These are phyloP conservation scores for Bradypus variegatus DNA, from an alignment of 2,797 vertebrate species.

Conservation along the genomic window DNA sequence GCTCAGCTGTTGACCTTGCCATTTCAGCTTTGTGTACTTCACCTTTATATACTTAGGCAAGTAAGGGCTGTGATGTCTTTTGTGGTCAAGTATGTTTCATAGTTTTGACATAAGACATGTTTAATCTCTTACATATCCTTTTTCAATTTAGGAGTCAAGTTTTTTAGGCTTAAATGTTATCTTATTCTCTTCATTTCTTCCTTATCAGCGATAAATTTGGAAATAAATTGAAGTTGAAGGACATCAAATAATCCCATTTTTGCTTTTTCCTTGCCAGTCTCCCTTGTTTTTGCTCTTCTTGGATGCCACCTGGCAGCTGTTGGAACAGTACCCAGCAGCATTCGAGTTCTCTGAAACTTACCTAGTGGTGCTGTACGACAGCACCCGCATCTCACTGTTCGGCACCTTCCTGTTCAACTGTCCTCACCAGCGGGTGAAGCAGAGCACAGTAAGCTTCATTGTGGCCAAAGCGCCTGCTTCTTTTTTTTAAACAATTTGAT, in stretches of 20 bases:
- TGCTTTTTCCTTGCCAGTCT: conserved; percentile 74
- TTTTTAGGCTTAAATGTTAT: background rate
- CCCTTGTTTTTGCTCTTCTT: conserved; percentile 94
- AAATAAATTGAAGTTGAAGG: background rate
- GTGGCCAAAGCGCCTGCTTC: accelerated
- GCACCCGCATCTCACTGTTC: conserved; percentile 89
- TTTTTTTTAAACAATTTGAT: background rate
- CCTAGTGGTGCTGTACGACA: conserved; percentile 87
- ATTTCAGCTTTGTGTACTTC: background rate
- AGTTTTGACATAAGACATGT: background rate
- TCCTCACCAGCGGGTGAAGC: conserved; percentile 85
- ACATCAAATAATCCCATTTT: background rate
- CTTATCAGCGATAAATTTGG: background rate
- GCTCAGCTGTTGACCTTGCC: background rate
- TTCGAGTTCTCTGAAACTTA: conserved; percentile 96
- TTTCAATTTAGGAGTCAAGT: background rate
- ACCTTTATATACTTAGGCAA: background rate
- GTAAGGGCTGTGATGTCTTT: no score
- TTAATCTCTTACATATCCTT: background rate
- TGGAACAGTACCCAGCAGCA: conserved; percentile 90
- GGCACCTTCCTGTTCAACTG: conserved; percentile 97
- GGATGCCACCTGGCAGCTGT: conserved; percentile 96
- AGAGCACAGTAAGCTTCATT: conserved; percentile 81
- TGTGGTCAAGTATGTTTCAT: background rate
- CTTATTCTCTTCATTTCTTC: background rate